Conservation (phyloP, 2,113 vertebrate species). For the Forbesichthys agassizii region DNA sequence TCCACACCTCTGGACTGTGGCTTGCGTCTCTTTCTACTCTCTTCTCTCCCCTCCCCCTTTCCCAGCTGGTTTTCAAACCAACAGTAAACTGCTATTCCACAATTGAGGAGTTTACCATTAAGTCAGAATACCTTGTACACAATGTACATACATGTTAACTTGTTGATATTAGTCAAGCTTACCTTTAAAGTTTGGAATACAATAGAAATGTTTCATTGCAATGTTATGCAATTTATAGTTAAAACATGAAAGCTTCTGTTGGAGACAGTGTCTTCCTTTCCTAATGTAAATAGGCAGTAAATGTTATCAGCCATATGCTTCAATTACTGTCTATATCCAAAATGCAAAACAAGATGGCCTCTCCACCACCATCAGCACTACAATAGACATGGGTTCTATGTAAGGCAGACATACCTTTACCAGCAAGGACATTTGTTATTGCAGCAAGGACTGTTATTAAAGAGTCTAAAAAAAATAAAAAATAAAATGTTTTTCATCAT, state of each 20-base stretch:
- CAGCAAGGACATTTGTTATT: neutral
- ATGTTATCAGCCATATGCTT: constrained; percentile 23
- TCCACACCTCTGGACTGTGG: too few species aligned
- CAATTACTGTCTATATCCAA: constrained; percentile 33
- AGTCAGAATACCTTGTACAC: constrained; percentile 15
- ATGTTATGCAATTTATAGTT: constrained; percentile 42
- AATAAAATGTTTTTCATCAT: constrained; percentile 37
- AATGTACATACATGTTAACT: neutral
- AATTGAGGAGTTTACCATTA: neutral
- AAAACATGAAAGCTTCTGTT: constrained; percentile 39
- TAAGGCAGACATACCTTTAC: neutral
- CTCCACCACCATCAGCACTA: constrained; percentile 65
- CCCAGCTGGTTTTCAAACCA: too few species aligned
- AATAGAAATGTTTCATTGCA: constrained; percentile 33
- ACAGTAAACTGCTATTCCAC: too few species aligned
- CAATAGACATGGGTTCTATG: constrained; percentile 39
- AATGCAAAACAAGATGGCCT: constrained; percentile 39
- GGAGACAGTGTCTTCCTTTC: constrained; percentile 33
- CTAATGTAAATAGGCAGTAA: constrained; percentile 46
- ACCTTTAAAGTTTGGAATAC: constrained; percentile 10
- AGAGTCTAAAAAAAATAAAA: constrained; percentile 73
- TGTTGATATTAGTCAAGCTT: constrained; percentile 33
- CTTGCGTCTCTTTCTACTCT: too few species aligned
- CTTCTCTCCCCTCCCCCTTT: too few species aligned
- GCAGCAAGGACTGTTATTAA: constrained; percentile 51